phyloP scores from a whole-genome alignment of 1,140 invertebrate genomes.

The Pseudomyrmex concolor region DNA sequence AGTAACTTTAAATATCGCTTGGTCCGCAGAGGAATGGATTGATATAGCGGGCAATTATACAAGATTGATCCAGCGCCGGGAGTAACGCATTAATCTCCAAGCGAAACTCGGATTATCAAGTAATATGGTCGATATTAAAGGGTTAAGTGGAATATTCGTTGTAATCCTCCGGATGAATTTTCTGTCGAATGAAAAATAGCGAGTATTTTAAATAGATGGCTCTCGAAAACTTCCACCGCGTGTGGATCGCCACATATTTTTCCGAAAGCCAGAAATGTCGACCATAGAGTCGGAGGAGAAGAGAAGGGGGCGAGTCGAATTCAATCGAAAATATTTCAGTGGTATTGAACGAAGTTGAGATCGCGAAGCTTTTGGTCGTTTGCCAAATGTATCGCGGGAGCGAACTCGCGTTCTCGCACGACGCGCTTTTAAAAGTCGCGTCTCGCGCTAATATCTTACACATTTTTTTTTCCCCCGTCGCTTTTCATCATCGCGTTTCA shows the following conservation, averaged over 20 bases:
- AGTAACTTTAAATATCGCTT: constrained; percentile 40
- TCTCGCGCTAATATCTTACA: background rate
- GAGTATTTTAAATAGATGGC: constrained; percentile 42
- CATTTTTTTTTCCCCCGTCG: background rate
- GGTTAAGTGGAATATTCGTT: constrained; percentile 53
- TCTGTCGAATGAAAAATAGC: constrained; percentile 38
- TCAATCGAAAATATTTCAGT: constrained; percentile 40
- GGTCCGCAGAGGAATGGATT: constrained; percentile 12
- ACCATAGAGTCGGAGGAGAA: background rate
- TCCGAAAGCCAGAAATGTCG: constrained; percentile 9
- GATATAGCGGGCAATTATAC: constrained; percentile 58
- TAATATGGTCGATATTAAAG: constrained; percentile 48
- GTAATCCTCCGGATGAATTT: constrained; percentile 42
- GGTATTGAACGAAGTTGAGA: background rate
- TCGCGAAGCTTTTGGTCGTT: constrained; percentile 38
- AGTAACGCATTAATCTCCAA: constrained; percentile 46
- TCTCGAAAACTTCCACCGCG: background rate
- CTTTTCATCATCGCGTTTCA: constrained; percentile 7
- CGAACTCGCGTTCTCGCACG: constrained; percentile 54
- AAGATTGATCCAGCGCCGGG: constrained; percentile 46
- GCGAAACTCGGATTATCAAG: constrained; percentile 55
- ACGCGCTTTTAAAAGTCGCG: constrained; percentile 18
- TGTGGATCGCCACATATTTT: constrained; percentile 11
- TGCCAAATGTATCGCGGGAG: constrained; percentile 34
- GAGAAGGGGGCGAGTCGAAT: background rate